Evolutionary conservation across 1,140 invertebrate genomes (phyloP).

Genomic region (Cherax quadricarinatus): DNA sequence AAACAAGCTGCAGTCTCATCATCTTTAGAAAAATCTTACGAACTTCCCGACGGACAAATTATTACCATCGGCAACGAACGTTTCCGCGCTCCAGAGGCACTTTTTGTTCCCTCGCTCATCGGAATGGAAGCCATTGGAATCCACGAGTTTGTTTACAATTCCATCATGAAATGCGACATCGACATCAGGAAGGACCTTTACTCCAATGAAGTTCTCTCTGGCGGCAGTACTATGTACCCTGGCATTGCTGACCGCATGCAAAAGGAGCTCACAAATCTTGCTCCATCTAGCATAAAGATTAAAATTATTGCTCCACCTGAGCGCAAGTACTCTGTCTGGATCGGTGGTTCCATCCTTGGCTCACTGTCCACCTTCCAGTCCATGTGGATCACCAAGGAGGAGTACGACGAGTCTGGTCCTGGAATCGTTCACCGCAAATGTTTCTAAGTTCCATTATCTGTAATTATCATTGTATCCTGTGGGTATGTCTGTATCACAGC

Average conservation of each 20-base stretch:
- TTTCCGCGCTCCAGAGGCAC: conserved; percentile 11
- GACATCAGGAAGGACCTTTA: conserved; percentile 40
- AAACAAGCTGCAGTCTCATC: not conserved
- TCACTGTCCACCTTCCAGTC: conserved; percentile 61
- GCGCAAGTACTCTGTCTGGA: conserved; percentile 64
- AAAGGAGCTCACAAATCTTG: conserved; percentile 86
- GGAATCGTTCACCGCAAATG: conserved; percentile 63
- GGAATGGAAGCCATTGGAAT: conserved; percentile 36
- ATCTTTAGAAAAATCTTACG: conserved; percentile 29
- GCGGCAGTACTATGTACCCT: conserved; percentile 89
- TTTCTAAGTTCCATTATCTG: conserved; percentile 15
- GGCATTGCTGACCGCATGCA: conserved; percentile 90
- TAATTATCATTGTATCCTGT: not conserved
- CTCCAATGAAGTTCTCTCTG: conserved; percentile 79
- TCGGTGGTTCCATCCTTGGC: conserved; percentile 55
- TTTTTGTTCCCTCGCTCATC: conserved; percentile 23
- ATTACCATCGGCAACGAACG: conserved; percentile 37
- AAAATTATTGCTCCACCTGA: conserved; percentile 62
- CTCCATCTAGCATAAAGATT: conserved; percentile 50
- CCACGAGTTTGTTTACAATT: conserved; percentile 30
- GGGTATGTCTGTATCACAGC: not conserved
- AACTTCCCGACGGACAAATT: conserved; percentile 22
- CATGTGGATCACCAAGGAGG: conserved; percentile 66
- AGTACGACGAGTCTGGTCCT: conserved; percentile 61
- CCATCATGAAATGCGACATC: conserved; percentile 37